Evolutionary conservation across 2,888 invertebrate species (phyloP).

Genomic region (Philhelius pedissequus): DNA sequence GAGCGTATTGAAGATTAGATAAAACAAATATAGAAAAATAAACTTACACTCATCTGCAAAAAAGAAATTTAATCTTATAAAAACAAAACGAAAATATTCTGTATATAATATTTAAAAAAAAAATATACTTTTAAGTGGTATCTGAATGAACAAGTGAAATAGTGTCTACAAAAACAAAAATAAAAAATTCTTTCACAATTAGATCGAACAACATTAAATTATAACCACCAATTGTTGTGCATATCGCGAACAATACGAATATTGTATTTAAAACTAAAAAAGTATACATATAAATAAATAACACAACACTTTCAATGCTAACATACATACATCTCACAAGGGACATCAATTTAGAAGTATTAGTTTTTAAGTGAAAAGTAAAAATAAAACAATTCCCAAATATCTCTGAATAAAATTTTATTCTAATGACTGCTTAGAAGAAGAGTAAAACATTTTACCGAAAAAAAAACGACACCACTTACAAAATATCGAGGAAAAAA

Average conservation of each 20-base stretch:
- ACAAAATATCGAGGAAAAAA: conserved; percentile 66
- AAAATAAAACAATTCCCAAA: not conserved
- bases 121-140: conserved; percentile 40
- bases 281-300: conserved; percentile 7
- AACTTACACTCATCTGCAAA: not conserved
- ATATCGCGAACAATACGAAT: conserved; percentile 64
- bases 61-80: conserved; percentile 18
- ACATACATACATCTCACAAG: conserved; percentile 55
- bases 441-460: not conserved
- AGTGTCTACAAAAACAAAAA: conserved; percentile 2
- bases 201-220: conserved; percentile 36
- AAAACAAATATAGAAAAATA: not conserved
- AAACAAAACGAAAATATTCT: conserved; percentile 28
- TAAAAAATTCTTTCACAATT: conserved; percentile 10
- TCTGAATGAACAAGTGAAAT: conserved; percentile 29
- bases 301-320: conserved; percentile 44
- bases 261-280: conserved; percentile 35
- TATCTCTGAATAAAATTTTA: conserved; percentile 11
- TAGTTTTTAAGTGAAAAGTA: conserved; percentile 42
- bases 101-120: conserved; percentile 27
- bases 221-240: conserved; percentile 67
- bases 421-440: conserved; percentile 7
- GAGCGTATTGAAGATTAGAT: not conserved
- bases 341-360: conserved; percentile 16
- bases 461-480: conserved; percentile 50